Conservation (phyloP, 2,113 vertebrate genomes). For the Vulpes ferrilata region DNA sequence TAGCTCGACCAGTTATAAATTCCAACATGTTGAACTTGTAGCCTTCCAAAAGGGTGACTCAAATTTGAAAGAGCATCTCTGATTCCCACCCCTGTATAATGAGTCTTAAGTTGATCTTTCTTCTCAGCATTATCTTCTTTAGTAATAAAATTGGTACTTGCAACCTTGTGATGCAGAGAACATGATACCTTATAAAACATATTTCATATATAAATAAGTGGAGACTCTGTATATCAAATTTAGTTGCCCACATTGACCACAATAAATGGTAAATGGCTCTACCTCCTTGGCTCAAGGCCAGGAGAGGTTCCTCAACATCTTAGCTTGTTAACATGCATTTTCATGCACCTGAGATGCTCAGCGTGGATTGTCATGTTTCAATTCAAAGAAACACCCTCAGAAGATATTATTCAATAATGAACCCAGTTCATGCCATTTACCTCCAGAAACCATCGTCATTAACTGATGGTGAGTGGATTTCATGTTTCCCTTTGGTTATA, state of each 20-base stretch:
- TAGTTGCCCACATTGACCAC: background rate
- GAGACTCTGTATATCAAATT: background rate
- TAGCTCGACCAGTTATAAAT: background rate
- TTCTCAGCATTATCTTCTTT: background rate
- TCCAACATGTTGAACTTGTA: background rate
- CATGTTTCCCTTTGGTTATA: constrained; percentile 73
- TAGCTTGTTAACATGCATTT: constrained; percentile 80
- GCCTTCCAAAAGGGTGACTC: background rate
- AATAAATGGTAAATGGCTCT: background rate
- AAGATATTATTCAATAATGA: constrained; percentile 76
- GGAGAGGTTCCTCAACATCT: constrained; percentile 71
- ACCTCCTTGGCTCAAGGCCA: background rate
- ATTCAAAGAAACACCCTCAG: constrained; percentile 80
- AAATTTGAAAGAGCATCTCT: background rate
- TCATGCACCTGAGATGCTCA: constrained; percentile 71
- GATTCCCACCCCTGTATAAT: background rate
- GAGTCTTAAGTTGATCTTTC: background rate
- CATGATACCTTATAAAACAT: background rate
- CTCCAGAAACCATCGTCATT: constrained; percentile 86
- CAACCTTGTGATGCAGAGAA: background rate
- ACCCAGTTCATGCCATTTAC: constrained; percentile 74
- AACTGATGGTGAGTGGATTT: constrained; percentile 67
- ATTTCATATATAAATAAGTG: background rate
- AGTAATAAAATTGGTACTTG: background rate
- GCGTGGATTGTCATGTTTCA: constrained; percentile 80